These are phyloP conservation scores for Setophaga petechia DNA, from an alignment of 2,113 vertebrate species.

Conservation along the genomic window DNA sequence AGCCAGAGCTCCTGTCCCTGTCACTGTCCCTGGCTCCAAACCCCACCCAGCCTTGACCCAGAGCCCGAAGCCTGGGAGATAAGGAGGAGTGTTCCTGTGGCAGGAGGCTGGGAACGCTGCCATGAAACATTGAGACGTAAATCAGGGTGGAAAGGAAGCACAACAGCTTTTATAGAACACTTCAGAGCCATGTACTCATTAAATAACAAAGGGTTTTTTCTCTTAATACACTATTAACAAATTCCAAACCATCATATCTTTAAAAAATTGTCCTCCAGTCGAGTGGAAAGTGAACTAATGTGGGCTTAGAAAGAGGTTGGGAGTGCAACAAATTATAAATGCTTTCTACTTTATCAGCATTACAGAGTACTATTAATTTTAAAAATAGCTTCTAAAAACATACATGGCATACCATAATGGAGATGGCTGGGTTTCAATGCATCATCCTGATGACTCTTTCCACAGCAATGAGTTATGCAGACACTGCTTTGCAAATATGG, in stretches of 20 bases:
- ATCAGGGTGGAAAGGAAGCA: neutral
- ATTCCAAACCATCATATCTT: neutral
- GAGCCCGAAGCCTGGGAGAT: neutral
- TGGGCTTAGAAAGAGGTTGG: conserved; percentile 9
- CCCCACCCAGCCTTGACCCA: accelerated
- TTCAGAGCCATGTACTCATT: neutral
- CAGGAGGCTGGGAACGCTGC: neutral
- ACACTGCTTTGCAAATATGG: neutral
- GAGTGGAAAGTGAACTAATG: conserved; percentile 19
- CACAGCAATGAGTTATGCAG: conserved; percentile 11
- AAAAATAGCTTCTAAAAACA: conserved; percentile 70
- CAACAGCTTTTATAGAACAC: neutral
- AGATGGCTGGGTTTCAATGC: conserved; percentile 45
- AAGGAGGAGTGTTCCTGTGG: neutral
- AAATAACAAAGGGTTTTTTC: conserved; percentile 33
- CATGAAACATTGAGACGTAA: neutral
- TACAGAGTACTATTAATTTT: conserved; percentile 60
- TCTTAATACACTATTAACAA: conserved; percentile 22
- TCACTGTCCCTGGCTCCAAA: accelerated
- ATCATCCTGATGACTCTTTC: conserved; percentile 48
- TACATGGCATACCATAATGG: conserved; percentile 55
- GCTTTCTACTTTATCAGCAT: conserved; percentile 62
- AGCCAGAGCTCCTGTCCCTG: neutral
- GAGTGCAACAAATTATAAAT: conserved; percentile 53
- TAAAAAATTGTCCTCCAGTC: conserved; percentile 9